Base-by-base conservation (phyloP, 2,113 vertebrate genomes). In the Canis aureus region DNA sequence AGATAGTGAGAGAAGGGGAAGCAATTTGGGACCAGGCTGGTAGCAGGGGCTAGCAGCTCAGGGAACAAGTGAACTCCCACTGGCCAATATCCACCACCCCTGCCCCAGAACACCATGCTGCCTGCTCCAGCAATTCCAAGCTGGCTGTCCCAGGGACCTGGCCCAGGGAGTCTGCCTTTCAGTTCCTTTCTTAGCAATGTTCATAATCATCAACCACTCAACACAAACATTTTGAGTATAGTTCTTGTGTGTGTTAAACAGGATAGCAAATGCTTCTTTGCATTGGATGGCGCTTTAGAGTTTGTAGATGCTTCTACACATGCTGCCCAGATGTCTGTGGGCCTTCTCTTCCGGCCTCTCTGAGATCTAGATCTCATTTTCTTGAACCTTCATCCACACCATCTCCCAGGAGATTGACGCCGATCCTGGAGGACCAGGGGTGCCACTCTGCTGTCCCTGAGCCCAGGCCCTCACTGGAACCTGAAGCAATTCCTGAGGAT, bases 61-160 rank as follows among this genome's bases (percentile, higher is more conserved):
- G 6, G 83, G 25, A 23, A 35, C 53, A 69, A 43, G 86, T 32
- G 20, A 17, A 23, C 53, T 27, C 55, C 43, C 35, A 0, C 87
- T 29, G 2, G 11, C 53, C 27, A 6, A 0, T 49, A 11, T 29
- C 19, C 60, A 55, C 27, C 23, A n/a, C 7, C 10, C 0, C 25
- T 0, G 5, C 19, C 20, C 7, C 43, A 43, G 43, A 43, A n/a
- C 22, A 3, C 2, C 11, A 1, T 0, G 16, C 12, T 3, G 15
- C 60, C 62, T 51, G 1, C 62, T 35, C 5, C 3, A 83, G 49
- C 20, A 32, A 71, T 53, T 57, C 67, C 1, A 10, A 67, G 62
- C 74, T 5, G n/a, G 27, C 17, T 1, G 5, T 15, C 84, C 51
- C 27, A 0, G 17, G 38, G 32, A 13, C 25, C 32, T 11, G 11